Conservation (phyloP, 2,888 invertebrate species). For the Alloplasta piceator region DNA sequence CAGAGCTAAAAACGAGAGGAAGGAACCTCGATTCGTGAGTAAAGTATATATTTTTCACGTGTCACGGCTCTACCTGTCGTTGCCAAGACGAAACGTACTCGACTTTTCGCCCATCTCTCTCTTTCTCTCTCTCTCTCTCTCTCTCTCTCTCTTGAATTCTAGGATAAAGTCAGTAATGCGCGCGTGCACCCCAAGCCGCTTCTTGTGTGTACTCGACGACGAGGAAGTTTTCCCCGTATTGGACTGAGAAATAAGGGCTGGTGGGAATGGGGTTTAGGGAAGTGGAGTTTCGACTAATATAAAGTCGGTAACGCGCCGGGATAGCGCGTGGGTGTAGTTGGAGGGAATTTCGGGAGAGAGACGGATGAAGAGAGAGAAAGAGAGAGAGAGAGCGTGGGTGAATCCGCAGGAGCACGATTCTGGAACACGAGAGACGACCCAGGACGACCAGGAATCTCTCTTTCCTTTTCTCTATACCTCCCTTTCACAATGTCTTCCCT, state of each 20-base stretch:
- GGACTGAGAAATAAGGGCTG: constrained; percentile 30
- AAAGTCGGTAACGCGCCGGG: constrained; percentile 45
- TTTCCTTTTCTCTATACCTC: constrained; percentile 10
- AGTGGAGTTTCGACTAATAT: constrained; percentile 24
- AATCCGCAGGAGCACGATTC: constrained; percentile 43
- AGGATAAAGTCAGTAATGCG: constrained; percentile 48
- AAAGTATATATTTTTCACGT: constrained; percentile 55
- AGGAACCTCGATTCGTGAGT: constrained; percentile 17
- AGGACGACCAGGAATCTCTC: constrained; percentile 1
- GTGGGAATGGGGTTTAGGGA: not conserved
- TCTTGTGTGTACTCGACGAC: constrained; percentile 45
- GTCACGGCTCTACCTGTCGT: constrained; percentile 35
- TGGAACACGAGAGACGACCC: constrained; percentile 12
- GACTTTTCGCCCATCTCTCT: constrained; percentile 4
- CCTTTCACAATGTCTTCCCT: not conserved
- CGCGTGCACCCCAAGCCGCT: constrained; percentile 14
- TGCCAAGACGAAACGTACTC: constrained; percentile 34
- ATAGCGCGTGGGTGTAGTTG: constrained; percentile 36
- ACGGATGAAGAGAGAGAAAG: not conserved
- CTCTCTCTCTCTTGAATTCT: constrained; percentile 17
- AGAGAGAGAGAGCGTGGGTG: constrained; percentile 17
- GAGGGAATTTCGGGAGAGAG: constrained; percentile 38
- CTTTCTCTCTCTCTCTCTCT: constrained; percentile 8
- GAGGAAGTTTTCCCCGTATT: constrained; percentile 40
- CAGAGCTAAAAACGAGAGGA: not conserved